Evolutionary conservation across 2,888 invertebrate species (phyloP), one percentile per base, ranked within the genome.

Genomic region (Deladenus siricidicola): DNA sequence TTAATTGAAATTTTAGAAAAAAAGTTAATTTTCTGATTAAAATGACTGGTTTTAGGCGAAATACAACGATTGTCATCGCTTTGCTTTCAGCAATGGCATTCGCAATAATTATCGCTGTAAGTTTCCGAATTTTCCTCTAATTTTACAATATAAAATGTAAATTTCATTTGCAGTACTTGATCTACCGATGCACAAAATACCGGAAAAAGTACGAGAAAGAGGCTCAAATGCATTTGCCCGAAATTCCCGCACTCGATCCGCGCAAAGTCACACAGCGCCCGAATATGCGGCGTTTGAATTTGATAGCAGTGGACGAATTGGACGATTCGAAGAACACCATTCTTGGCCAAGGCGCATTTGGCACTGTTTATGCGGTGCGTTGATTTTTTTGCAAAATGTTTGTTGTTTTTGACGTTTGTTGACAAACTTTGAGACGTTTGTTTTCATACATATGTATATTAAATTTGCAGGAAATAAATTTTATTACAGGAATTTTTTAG

Each of bases 301-400:
- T 77, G 21, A 77, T 76, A 43, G 58, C 71, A 6, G 62, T 67
- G 6, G 69, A 71, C 19, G 71, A 74, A 42, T 64, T 76, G 4
- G 64, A 67, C 42, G 66, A 63, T 28, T 39, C 67, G 3, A 68
- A 64, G 34, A 58, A 45, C 4, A 48, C 39, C 21, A 43, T 70
- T n/a, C 65, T 76, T 29, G 76, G 76, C 26, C 57, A 63, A 6
- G 76, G 76, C 1, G 76, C 74, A 0, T 76, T 76, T 51, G 76
- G 76, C 39, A 69, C 70, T 19, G 76, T 76, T 3, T 76, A 71
- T 53, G 75, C 74, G 39, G 65, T 65, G 28, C 24, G 60, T 53
- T 39, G n/a, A n/a, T n/a, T n/a, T n/a, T n/a, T n/a, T n/a, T n/a
- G n/a, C n/a, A n/a, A n/a, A n/a, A n/a, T n/a, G n/a, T n/a, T n/a